Evolutionary conservation across 2,113 vertebrate species (phyloP), one percentile per base, ranked within the genome.

Genomic region (Hippopotamus amphibius): DNA sequence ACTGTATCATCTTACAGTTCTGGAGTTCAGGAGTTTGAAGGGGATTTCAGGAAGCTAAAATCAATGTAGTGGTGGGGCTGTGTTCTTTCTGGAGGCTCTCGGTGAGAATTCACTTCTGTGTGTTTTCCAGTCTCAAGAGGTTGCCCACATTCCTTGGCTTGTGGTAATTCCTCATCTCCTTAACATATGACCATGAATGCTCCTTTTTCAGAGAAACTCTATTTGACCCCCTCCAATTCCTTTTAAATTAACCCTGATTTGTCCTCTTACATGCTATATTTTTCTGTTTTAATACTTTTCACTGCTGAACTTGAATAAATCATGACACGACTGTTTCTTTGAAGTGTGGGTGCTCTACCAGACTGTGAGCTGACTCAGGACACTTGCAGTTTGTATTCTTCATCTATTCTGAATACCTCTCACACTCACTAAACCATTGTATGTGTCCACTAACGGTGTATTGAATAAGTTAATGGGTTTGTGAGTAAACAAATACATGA

Each of bases 21-120:
- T 30, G 14, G 6, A n/a, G 0, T 2, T 65, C 37, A 63, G 24
- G 57, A 53, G 33, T 84, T n/a, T 77, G 15, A 61, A 94, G 15
- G 37, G 46, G 12, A 0, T 68, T 15, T 80, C 30, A 41, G 14
- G 48, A 84, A 94, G 33, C 33, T 72, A 10, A 89, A 80, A 11
- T 69, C 16, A 37, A 46, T 17, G 6, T 16, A 6, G 15, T 22
- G 1, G 1, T 2, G 21, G 43, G 1, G 19, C 11, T 10, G 0
- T 15, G 15, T 65, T 65, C 50, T 84, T 22, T 5, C 46, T 80
- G 37, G 74, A 65, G 19, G 69, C 4, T 76, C 12, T 0, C 3
- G 8, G 9, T 15, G 1, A 30, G 5, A 68, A 74, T 48, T 21
- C 16, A 79, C 82, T 14, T 30, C 14, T 0, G 1, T 8, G 41